Evolutionary conservation across 1,140 invertebrate species (phyloP).

Genomic region (Drosophila rhopaloa): DNA sequence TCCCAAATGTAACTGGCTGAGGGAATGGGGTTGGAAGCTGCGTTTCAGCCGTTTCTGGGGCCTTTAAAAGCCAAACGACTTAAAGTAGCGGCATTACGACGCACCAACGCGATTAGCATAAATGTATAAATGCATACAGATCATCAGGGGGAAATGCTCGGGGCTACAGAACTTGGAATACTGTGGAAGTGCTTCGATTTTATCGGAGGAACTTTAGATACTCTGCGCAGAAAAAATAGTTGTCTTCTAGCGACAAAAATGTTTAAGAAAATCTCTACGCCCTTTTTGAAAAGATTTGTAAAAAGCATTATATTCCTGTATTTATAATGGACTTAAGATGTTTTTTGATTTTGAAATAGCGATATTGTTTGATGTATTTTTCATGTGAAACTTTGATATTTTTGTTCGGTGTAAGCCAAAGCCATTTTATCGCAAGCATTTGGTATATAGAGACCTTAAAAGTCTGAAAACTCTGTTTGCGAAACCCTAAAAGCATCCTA

Average conservation of each 20-base stretch:
- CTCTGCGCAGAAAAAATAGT: neutral
- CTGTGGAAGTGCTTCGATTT: neutral
- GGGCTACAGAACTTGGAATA: neutral
- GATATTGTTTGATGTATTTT: too few relatives aligned
- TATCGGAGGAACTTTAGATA: neutral
- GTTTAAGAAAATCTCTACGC: too few relatives aligned
- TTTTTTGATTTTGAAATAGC: too few relatives aligned
- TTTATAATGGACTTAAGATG: too few relatives aligned
- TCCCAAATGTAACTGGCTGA: conserved; percentile 49
- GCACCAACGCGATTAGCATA: conserved; percentile 77
- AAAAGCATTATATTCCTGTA: too few relatives aligned
- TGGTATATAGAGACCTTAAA: neutral
- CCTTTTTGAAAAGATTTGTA: too few relatives aligned
- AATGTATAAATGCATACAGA: conserved; percentile 81
- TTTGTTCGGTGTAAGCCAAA: neutral
- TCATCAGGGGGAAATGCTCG: conserved; percentile 9
- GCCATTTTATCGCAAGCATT: neutral
- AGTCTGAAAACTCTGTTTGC: conserved; percentile 13
- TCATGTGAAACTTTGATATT: too few relatives aligned
- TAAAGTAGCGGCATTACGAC: conserved; percentile 82
- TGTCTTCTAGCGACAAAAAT: too few relatives aligned
- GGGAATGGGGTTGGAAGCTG: conserved; percentile 53
- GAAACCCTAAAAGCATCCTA: conserved; percentile 25
- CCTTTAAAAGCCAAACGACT: conserved; percentile 77
- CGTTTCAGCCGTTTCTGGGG: conserved; percentile 30